Evolutionary conservation across 2,888 invertebrate species (phyloP).

Genomic region (Chaitophorus viminalis): DNA sequence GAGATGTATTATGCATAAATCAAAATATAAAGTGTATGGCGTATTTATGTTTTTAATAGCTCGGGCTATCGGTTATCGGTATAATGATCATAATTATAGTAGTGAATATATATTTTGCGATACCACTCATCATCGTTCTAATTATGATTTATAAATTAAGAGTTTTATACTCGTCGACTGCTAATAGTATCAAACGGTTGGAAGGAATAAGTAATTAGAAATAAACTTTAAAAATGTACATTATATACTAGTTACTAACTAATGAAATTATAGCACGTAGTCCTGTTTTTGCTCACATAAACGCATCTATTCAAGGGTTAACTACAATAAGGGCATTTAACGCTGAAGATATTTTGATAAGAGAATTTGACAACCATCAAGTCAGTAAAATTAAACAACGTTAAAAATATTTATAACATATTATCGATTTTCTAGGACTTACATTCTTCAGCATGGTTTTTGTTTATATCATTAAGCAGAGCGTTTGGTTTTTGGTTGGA

Average conservation of each 20-base stretch:
- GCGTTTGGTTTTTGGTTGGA: constrained; percentile 96
- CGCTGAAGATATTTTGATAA: constrained; percentile 74
- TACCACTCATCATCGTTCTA: constrained; percentile 71
- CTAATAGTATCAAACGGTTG: constrained; percentile 76
- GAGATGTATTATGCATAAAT: too few relatives aligned
- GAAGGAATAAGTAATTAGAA: constrained; percentile 73
- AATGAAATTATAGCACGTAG: constrained; percentile 77
- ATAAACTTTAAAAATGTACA: background rate
- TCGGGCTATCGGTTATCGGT: constrained; percentile 68
- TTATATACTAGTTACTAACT: background rate
- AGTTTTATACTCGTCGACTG: constrained; percentile 75
- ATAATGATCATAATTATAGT: constrained; percentile 71
- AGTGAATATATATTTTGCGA: constrained; percentile 69
- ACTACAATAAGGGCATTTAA: constrained; percentile 82
- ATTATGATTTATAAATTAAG: constrained; percentile 75
- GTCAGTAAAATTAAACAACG: constrained; percentile 66
- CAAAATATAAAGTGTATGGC: too few relatives aligned
- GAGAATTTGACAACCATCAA: constrained; percentile 67
- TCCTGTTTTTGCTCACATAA: constrained; percentile 84
- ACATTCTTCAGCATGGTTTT: constrained; percentile 83
- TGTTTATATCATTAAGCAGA: constrained; percentile 88
- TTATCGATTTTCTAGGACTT: constrained; percentile 58
- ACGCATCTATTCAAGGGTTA: constrained; percentile 80
- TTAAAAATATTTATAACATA: background rate
- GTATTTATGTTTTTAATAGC: constrained; percentile 2